Evolutionary conservation across 2,113 vertebrate species (phyloP).

Genomic region (Heteronetta atricapilla): DNA sequence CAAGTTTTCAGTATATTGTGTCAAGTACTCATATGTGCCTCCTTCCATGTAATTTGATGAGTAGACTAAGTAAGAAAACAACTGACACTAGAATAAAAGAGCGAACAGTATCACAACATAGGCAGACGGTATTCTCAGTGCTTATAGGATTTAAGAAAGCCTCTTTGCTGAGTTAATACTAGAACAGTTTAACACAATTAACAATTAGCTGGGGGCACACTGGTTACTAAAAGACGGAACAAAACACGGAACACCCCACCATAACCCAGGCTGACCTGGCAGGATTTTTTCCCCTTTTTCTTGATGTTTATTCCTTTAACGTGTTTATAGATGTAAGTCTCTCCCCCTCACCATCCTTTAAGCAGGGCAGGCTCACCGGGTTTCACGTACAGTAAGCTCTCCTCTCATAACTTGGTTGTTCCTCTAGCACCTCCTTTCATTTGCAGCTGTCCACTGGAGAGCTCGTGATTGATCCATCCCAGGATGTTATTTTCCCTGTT

Average conservation of each 20-base stretch:
- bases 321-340: not conserved
- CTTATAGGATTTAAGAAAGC: slow-evolving; percentile 12
- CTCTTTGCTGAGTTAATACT: slow-evolving; percentile 28
- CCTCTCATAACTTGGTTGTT: not conserved
- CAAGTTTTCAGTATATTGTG: not conserved
- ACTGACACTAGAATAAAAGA: not conserved
- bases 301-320: not conserved
- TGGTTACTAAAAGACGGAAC: not conserved
- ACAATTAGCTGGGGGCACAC: not conserved
- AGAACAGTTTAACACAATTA: slow-evolving; percentile 39
- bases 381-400: not conserved
- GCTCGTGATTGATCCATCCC: not conserved
- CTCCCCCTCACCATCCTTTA: rapidly evolving
- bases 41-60: not conserved
- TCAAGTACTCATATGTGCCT: not conserved
- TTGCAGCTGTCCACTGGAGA: not conserved
- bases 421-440: not conserved
- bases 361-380: not conserved
- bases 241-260: not conserved
- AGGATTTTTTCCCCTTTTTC: not conserved
- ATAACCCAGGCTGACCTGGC: not conserved
- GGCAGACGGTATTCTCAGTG: not conserved
- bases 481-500: not conserved
- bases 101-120: not conserved
- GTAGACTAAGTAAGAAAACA: not conserved